Base-by-base conservation (phyloP, 2,113 vertebrate species). In the Dissostichus mawsoni region DNA sequence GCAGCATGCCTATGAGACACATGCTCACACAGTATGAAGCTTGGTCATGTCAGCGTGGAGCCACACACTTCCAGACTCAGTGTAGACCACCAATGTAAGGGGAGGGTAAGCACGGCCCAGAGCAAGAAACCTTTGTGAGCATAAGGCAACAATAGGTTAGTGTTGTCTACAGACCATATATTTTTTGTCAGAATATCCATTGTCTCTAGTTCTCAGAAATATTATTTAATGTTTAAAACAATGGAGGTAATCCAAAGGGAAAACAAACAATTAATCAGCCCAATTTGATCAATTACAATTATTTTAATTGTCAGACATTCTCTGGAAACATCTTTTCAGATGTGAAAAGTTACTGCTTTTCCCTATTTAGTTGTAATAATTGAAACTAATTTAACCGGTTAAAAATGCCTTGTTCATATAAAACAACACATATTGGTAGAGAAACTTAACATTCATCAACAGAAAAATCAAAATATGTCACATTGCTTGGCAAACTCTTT, bases 11-110 rank as follows among this genome's bases (percentile, higher is more conserved):
- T 52, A 11, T 55, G 74, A 63, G 71, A 88, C 90, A 91, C 86
- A 85, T 84, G 88, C 82, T 88, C 11, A 12, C 88, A 59, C 88
- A 80, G 88, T 51, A 18, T 84, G 90, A 51, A 36, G 76, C 66
- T 41, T 1, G 51, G 77, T 58, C 69, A 25, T 58, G 83, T 85
- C 78, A 83, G 75, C 2, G 77, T 79, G 79, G 55, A 81, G 78
- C 76, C 23, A 52, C 55, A 47, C 29, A 73, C 62, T 62, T 62
- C 25, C 67, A 58, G 57, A 61, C 52, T 57, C 55, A 36, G 25
- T 17, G 53, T 2, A 59, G 55, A 78, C 53, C 81, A 47, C 29
- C 57, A 63, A 36, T 62, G 77, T 78, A 78, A 41, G 5, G 18
- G 50, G 5, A 50, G 44, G 68, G 45, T 8, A 55, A 50, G 12